Conservation (phyloP, 1,140 invertebrate genomes). For the Whitmania pigra region DNA sequence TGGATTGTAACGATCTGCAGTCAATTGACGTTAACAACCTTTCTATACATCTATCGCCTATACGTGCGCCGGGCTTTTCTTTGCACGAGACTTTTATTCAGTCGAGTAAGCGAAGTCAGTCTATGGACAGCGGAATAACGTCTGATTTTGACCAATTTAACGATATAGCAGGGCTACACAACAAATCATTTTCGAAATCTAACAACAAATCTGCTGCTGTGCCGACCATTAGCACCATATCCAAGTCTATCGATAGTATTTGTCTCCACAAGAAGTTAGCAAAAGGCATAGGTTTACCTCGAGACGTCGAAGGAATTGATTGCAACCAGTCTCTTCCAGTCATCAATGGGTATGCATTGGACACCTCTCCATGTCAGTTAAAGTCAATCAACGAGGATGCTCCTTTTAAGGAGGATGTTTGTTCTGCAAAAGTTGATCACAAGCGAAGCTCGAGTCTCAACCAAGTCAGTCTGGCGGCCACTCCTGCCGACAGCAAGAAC, state of each 20-base stretch:
- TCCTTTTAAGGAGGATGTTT: too few relatives aligned
- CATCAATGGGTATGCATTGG: too few relatives aligned
- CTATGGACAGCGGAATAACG: conserved; percentile 17
- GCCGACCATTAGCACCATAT: neutral
- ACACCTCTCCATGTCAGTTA: too few relatives aligned
- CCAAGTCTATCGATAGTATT: neutral
- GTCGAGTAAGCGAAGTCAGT: conserved; percentile 19
- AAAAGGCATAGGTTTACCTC: too few relatives aligned
- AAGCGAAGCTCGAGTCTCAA: neutral
- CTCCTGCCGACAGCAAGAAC: neutral
- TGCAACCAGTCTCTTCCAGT: too few relatives aligned
- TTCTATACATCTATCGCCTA: too few relatives aligned
- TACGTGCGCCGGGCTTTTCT: too few relatives aligned
- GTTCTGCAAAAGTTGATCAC: too few relatives aligned
- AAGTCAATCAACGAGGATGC: too few relatives aligned
- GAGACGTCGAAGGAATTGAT: too few relatives aligned
- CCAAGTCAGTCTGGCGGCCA: neutral
- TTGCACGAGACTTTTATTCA: neutral
- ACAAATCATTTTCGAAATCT: neutral
- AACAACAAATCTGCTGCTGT: neutral
- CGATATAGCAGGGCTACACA: neutral
- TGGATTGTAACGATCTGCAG: too few relatives aligned
- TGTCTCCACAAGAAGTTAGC: neutral
- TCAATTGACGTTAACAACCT: too few relatives aligned
- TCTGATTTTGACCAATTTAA: conserved; percentile 8